Percentiles rank a stretch among this genome's conserved stretches.
Conservation (phyloP, 2,888 invertebrate genomes). For the Adelognathus sp. region DNA sequence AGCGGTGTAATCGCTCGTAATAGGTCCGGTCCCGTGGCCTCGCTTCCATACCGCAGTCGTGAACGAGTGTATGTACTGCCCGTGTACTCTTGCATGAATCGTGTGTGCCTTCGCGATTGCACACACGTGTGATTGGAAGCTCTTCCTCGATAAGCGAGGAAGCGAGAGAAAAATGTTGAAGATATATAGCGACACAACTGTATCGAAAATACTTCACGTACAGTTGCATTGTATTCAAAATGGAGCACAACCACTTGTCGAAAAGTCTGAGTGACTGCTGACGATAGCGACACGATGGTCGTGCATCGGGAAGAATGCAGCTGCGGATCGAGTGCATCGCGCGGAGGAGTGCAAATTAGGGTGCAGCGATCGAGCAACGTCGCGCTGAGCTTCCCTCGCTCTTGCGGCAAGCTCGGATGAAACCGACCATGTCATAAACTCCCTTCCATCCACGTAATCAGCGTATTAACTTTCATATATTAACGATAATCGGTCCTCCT, state of each 20-base stretch:
- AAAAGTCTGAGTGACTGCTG: not conserved
- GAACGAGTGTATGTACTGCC: constrained; percentile 30
- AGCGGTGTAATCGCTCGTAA: constrained; percentile 78
- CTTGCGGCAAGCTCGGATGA: not conserved
- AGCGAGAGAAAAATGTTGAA: constrained; percentile 48
- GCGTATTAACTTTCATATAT: constrained; percentile 54
- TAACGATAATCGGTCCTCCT: constrained; percentile 50
- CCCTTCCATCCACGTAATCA: constrained; percentile 48
- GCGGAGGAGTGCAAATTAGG: constrained; percentile 7
- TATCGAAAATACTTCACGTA: not conserved
- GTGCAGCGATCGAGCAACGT: constrained; percentile 1
- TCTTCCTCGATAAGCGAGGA: constrained; percentile 71
- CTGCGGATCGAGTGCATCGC: constrained; percentile 16
- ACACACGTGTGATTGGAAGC: constrained; percentile 56
- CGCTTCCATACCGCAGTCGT: constrained; percentile 54
- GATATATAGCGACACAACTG: not conserved
- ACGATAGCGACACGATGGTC: not conserved
- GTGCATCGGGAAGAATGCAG: not conserved
- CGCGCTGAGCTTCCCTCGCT: not conserved
- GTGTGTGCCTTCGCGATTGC: not conserved
- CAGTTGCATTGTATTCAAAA: not conserved
- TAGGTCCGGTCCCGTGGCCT: constrained; percentile 73
- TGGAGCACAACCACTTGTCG: not conserved
- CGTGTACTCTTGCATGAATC: not conserved
- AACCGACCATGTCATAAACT: constrained; percentile 33